These are phyloP conservation scores for Lampris megalopsis DNA, from an alignment of 2,113 vertebrate genomes.

Conservation along the genomic window DNA sequence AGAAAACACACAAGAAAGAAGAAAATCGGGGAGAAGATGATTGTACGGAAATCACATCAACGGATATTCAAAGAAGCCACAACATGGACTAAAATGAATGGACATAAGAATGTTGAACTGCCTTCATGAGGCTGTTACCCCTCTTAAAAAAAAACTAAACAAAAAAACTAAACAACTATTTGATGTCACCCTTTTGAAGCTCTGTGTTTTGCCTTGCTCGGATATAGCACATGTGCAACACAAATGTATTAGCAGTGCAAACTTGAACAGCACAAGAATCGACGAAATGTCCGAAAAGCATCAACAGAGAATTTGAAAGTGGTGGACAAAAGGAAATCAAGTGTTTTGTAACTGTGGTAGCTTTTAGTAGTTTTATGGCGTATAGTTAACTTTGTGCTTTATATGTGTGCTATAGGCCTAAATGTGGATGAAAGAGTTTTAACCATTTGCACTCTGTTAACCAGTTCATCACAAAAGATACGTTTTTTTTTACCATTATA, in stretches of 20 bases:
- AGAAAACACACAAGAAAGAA: slow-evolving; percentile 8
- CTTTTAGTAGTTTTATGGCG: slow-evolving; percentile 48
- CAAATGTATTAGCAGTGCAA: slow-evolving; percentile 35
- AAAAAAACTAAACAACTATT: not conserved
- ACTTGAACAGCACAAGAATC: slow-evolving; percentile 52
- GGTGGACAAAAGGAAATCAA: slow-evolving; percentile 34
- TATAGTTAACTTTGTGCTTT: slow-evolving; percentile 60
- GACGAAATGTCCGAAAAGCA: slow-evolving; percentile 54
- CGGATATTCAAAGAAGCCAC: slow-evolving; percentile 44
- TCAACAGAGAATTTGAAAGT: slow-evolving; percentile 23
- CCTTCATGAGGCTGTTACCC: slow-evolving; percentile 42
- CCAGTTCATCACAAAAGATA: slow-evolving; percentile 20
- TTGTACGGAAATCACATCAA: slow-evolving; percentile 19
- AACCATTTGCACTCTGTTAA: slow-evolving; percentile 22
- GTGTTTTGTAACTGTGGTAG: slow-evolving; percentile 60
- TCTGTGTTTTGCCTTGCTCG: slow-evolving; percentile 30
- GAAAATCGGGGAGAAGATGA: slow-evolving; percentile 13
- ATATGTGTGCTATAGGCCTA: slow-evolving; percentile 24
- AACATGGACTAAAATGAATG: slow-evolving; percentile 32
- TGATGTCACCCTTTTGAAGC: slow-evolving; percentile 30
- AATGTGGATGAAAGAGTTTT: slow-evolving; percentile 19
- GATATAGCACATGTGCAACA: slow-evolving; percentile 50
- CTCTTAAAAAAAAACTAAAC: slow-evolving; percentile 45
- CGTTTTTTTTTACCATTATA: slow-evolving; percentile 38
- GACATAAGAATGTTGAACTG: slow-evolving; percentile 45